Evolutionary conservation across 2,113 vertebrate genomes (phyloP).

Genomic region (Xiphophorus hellerii): DNA sequence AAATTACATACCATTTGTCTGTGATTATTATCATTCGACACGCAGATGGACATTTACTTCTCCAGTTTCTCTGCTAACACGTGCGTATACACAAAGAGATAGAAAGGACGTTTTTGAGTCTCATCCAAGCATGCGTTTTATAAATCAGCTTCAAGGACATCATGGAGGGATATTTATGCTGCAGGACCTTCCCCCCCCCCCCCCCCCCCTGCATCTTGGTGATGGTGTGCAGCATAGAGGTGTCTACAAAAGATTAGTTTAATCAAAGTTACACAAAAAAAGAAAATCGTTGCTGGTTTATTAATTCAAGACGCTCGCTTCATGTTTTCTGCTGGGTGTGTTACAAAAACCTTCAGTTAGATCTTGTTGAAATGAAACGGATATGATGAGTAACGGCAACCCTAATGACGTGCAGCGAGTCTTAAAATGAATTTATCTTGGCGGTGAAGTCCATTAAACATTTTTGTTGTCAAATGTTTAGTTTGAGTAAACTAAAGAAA

Average conservation of each 20-base stretch:
- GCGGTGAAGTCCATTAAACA: no score
- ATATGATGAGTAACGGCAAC: background rate
- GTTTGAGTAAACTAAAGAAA: background rate
- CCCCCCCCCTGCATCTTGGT: conserved; percentile 6
- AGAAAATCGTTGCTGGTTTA: conserved; percentile 8
- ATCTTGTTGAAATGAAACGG: background rate
- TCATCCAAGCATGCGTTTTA: conserved; percentile 14
- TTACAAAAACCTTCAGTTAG: background rate
- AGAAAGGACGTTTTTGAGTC: background rate
- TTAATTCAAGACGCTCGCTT: conserved; percentile 12
- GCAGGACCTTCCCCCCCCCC: background rate
- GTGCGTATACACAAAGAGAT: conserved; percentile 1
- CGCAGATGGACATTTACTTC: background rate
- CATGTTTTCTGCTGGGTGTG: background rate
- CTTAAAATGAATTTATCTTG: background rate
- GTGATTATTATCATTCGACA: background rate
- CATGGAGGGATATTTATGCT: conserved; percentile 19
- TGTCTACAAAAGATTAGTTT: conserved; percentile 18
- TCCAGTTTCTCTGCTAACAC: background rate
- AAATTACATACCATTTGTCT: background rate
- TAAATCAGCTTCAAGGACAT: conserved; percentile 29
- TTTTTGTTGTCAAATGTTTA: no score
- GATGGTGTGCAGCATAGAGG: conserved; percentile 1
- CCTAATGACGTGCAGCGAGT: background rate
- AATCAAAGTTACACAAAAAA: conserved; percentile 23